These are phyloP conservation scores for Oncorhynchus tshawytscha DNA, from an alignment of 2,113 vertebrate genomes.

Conservation along the genomic window DNA sequence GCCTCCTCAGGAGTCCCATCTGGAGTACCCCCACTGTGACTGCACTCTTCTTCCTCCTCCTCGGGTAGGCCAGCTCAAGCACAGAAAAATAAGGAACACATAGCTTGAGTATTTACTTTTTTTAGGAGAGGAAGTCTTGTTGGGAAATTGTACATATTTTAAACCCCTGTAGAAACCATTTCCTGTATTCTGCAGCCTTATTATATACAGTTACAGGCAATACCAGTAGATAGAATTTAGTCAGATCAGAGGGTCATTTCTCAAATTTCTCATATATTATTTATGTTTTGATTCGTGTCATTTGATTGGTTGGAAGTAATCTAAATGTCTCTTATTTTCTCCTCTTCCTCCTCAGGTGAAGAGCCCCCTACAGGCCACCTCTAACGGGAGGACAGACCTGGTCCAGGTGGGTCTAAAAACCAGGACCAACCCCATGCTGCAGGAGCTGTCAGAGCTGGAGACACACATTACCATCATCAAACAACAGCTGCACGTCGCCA, in stretches of 20 bases:
- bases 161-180: no score
- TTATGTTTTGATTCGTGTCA: no score
- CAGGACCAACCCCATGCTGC: slow-evolving; percentile 75
- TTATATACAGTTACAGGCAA: no score
- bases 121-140: no score
- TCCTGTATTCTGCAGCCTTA: no score
- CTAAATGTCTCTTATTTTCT: background rate
- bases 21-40: slow-evolving; percentile 71
- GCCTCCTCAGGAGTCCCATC: slow-evolving; percentile 73
- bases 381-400: slow-evolving; percentile 87
- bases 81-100: no score
- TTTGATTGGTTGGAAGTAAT: no score
- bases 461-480: slow-evolving; percentile 91
- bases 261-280: background rate
- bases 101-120: no score
- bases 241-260: no score
- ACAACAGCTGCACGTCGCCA: slow-evolving; percentile 89
- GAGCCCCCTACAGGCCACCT: slow-evolving; percentile 75
- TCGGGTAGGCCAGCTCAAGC: background rate
- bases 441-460: slow-evolving; percentile 91
- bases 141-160: no score
- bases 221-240: no score
- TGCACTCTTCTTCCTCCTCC: slow-evolving; percentile 70
- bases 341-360: slow-evolving; percentile 65
- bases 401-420: slow-evolving; percentile 51